Evolutionary conservation across 2,888 invertebrate genomes (phyloP), one percentile per base, ranked within the genome.

Genomic region (Athalia circularis): DNA sequence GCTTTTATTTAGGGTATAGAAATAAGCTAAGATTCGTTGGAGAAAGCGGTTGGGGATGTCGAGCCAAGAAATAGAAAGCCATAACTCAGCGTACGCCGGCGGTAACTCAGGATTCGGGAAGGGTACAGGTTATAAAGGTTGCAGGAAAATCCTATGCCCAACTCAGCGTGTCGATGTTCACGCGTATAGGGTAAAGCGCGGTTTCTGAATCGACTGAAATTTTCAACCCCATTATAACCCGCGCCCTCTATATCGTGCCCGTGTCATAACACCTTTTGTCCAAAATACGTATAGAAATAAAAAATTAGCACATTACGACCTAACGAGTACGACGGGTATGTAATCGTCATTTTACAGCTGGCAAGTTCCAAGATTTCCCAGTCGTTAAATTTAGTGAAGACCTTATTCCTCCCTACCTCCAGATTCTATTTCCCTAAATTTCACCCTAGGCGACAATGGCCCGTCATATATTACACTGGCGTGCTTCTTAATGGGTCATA

Each of bases 321-420:
- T 75, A 75, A 75, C 75, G 68, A 54, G 54, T 15, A 62, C 72
- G n/a, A 50, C 29, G 62, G 64, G 62, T 75, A 29, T 29, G 29
- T 29, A 75, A 75, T 75, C 75, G 75, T 61, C 62, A 48, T 64
- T 75, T 75, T 75, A 75, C 75, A 52, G 50, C 75, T 62, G 59
- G 57, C 75, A 45, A 15, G 45, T 75, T 62, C n/a, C 75, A 45
- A 9, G 62, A 62, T 15, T 29, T 57, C 48, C 62, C 11, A 62
- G 50, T 61, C 75, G 75, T 62, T 75, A 62, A 64, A 75, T 15
- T 72, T 61, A 3, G 75, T 11, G n/a, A 7, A 62, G n/a, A 75
- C 62, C 59, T 13, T 8, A 47, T 45, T 11, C 59, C 72, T 57
- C 57, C n/a, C 72, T 47, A 29, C 29, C 57, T 72, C 47, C 6